Conservation (phyloP, 2,797 vertebrate genomes). For the Pipistrellus pygmaeus region DNA sequence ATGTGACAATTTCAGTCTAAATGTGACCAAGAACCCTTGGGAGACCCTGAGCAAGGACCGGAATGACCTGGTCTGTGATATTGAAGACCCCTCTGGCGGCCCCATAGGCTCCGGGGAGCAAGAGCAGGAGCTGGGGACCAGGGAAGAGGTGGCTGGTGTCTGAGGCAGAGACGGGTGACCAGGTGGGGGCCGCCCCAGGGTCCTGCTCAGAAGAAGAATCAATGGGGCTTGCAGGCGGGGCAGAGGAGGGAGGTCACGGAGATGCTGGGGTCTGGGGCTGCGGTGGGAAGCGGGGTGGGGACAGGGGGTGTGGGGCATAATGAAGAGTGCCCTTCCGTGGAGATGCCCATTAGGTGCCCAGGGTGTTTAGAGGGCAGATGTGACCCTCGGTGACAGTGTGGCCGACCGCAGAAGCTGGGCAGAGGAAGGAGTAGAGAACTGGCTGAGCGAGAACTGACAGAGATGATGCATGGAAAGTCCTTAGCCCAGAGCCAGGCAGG, state of each 20-base stretch:
- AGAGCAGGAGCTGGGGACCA: neutral
- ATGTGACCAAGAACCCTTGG: neutral
- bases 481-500: neutral
- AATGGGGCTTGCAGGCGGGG: neutral
- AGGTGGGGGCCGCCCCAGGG: neutral
- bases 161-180: neutral
- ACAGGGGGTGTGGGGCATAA: neutral
- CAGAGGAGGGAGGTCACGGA: neutral
- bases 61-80: neutral
- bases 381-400: neutral
- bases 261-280: neutral
- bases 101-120: neutral
- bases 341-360: neutral
- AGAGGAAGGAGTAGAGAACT: neutral
- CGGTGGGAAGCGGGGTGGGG: neutral
- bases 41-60: neutral
- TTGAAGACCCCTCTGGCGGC: neutral
- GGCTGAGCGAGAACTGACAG: neutral
- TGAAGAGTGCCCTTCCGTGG: neutral
- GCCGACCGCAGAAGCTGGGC: neutral
- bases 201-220: neutral
- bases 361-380: neutral
- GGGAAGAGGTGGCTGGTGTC: neutral
- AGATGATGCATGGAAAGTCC: neutral
- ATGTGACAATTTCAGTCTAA: neutral